A percentile compares a stretch with the other conserved stretches of the same genome.
These are phyloP conservation scores for Euproctis similis DNA, from an alignment of 2,888 invertebrate genomes.

Conservation along the genomic window DNA sequence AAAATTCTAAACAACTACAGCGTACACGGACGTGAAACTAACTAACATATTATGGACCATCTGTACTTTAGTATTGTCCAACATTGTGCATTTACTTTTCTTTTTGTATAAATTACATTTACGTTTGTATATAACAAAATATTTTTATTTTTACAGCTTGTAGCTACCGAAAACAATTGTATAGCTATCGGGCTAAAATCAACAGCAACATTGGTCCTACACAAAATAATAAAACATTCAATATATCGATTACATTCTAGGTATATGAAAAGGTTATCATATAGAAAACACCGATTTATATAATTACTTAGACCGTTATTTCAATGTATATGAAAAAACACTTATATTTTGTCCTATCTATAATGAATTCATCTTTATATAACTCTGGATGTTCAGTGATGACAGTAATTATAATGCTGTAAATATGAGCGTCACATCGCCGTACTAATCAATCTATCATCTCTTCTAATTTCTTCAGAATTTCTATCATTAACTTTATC, in stretches of 20 bases:
- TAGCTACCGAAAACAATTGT: conserved; percentile 31
- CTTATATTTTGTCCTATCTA: conserved; percentile 38
- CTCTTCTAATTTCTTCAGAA: conserved; percentile 32
- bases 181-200: conserved; percentile 32
- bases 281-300: conserved; percentile 50
- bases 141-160: conserved; percentile 35
- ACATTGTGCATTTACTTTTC: conserved; percentile 69
- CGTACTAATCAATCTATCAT: conserved; percentile 39
- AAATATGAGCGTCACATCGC: conserved; percentile 47
- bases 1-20: conserved; percentile 53
- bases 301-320: conserved; percentile 25
- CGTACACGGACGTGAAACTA: conserved; percentile 61
- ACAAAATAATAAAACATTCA: conserved; percentile 28
- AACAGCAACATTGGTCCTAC: conserved; percentile 50
- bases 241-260: conserved; percentile 21
- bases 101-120: conserved; percentile 37
- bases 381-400: conserved; percentile 11
- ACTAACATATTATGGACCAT: conserved; percentile 66
- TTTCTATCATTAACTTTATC: conserved; percentile 60
- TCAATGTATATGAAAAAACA: conserved; percentile 60
- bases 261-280: conserved; percentile 38
- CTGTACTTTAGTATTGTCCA: conserved; percentile 71
- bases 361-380: conserved; percentile 28
- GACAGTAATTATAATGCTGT: conserved; percentile 15
- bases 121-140: conserved; percentile 64